Percentiles rank a stretch among this genome's conserved stretches.
phyloP scores from a whole-genome alignment of 2,888 invertebrate species.

The Melipona bicolor region DNA sequence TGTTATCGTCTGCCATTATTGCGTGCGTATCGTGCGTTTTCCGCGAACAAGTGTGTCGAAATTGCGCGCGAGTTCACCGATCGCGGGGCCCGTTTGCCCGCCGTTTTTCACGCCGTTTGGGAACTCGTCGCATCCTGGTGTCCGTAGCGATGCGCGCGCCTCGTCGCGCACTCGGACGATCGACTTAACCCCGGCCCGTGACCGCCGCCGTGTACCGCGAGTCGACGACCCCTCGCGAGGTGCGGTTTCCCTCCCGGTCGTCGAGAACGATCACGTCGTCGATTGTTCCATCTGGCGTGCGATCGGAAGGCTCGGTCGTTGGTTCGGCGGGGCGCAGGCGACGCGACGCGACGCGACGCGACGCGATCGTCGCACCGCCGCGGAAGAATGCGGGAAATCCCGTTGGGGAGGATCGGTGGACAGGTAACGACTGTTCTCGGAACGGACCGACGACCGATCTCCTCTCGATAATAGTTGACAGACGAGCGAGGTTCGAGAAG shows the following conservation, averaged over 20 bases:
- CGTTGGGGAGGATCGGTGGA: slow-evolving; percentile 52
- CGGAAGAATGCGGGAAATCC: slow-evolving; percentile 62
- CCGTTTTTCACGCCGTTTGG: slow-evolving; percentile 3
- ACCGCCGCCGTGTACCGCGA: neutral
- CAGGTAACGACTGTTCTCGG: neutral
- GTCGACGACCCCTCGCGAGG: neutral
- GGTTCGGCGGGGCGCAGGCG: neutral
- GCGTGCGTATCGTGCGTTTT: too few species aligned
- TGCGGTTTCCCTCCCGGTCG: neutral
- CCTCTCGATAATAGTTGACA: slow-evolving; percentile 41
- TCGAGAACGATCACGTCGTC: neutral
- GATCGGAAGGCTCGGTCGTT: neutral
- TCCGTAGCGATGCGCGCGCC: slow-evolving; percentile 61
- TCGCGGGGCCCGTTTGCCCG: neutral
- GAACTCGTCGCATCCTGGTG: slow-evolving; percentile 1
- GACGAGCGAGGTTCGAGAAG: slow-evolving; percentile 48
- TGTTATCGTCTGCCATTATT: too few species aligned
- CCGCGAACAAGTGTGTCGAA: neutral
- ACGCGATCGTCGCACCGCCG: slow-evolving; percentile 1
- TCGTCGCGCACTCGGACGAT: slow-evolving; percentile 30
- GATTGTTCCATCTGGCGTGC: neutral
- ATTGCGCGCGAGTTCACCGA: too few species aligned
- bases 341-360: slow-evolving; percentile 9
- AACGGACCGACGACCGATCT: slow-evolving; percentile 1
- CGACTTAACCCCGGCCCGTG: slow-evolving; percentile 78